phyloP scores from a whole-genome alignment of 2,113 vertebrate genomes.

The Chamaetylas fuelleborni region DNA sequence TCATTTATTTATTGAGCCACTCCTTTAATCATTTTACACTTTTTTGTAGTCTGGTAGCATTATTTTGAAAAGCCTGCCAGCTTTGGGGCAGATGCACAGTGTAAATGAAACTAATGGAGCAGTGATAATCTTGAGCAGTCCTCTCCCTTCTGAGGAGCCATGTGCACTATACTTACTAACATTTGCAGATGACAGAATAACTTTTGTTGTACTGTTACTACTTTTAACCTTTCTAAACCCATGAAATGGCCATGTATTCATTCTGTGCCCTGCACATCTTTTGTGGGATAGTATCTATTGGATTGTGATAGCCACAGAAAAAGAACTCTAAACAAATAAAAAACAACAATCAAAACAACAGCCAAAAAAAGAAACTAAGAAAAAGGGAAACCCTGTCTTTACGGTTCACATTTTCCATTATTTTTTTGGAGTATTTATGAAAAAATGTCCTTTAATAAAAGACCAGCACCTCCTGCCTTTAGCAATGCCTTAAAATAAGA shows the following conservation, averaged over 20 bases:
- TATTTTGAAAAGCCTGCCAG: background rate
- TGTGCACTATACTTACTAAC: background rate
- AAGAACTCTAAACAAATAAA: background rate
- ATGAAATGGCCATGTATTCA: rapidly evolving
- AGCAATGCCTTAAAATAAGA: background rate
- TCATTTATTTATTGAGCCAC: background rate
- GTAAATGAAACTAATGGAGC: background rate
- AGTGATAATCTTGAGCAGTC: background rate
- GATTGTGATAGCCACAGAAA: background rate
- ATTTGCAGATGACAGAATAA: background rate
- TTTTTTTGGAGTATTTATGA: background rate
- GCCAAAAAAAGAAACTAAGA: background rate
- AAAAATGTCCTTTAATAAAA: background rate
- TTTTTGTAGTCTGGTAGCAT: background rate
- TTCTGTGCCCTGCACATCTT: background rate
- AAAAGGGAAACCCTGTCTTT: background rate
- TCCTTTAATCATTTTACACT: background rate
- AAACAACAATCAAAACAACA: background rate
- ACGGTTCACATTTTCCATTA: background rate
- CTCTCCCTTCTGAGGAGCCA: background rate
- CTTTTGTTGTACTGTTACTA: background rate
- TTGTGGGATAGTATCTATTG: background rate
- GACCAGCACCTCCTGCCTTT: background rate
- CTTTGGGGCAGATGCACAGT: background rate
- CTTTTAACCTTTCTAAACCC: background rate